Base-by-base conservation (phyloP, 2,797 vertebrate species). In the Pantherophis alleghaniensis region DNA sequence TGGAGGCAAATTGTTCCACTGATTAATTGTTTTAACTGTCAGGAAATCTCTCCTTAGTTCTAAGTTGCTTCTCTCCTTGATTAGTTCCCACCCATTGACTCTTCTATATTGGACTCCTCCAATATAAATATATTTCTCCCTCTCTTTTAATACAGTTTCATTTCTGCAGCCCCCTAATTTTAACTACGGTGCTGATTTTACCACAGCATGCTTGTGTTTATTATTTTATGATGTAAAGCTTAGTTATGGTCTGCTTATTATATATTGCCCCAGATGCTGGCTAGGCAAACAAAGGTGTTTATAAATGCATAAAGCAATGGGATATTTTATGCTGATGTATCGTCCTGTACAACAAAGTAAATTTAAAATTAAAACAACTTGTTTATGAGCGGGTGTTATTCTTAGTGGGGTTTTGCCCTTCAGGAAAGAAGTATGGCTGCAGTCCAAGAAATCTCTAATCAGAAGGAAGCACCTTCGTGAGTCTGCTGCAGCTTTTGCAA, bases 381-480 rank as follows among this genome's bases (percentile, higher is more conserved):
- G 87, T 32, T 66, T 89, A 1, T 0, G 2, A 2, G 2, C 0
- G 3, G 47, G 51, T 51, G 11, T 7, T 55, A 12, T 0, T 7
- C 79, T 11, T 60, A 1, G n/a, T 1, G 18, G 18, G 13, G 1
- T n/a, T 89, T 79, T 57, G 28, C 5, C 10, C 59, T 59, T 91
- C 28, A 26, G 61, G 22, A 51, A 87, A 60, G 69, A 79, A n/a
- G 18, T 0, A 22, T 16, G 51, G 26, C 66, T 60, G 55, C 26
- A 32, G 79, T 26, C 26, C 56, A 92, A 42, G 28, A 79, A 88
- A n/a, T 26, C 14, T 47, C 74, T 24, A 42, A 79, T 22, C 74
- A 79, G 18, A 16, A 47, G 74, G 26, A 86, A 47, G 24, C 42
- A 53, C 42, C 22, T 86, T 26, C 6, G 1, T 37, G 4, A 1